Percentiles rank a stretch among this genome's conserved stretches.
phyloP scores from a whole-genome alignment of 2,888 invertebrate genomes.

The Ochropacha duplaris region DNA sequence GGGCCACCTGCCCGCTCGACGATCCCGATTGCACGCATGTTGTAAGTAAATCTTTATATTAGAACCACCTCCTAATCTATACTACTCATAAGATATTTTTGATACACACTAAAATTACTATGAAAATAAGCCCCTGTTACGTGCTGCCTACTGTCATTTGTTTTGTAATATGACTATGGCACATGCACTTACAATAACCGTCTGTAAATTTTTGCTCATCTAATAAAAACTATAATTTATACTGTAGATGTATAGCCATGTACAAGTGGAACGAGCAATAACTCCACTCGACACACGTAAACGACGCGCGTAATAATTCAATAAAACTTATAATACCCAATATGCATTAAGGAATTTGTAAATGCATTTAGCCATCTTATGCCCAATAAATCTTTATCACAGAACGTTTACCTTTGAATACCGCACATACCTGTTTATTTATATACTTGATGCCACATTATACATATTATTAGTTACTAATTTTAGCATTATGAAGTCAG shows the following conservation, averaged over 20 bases:
- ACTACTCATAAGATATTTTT: constrained; percentile 2
- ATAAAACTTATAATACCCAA: not conserved
- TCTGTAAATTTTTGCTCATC: not conserved
- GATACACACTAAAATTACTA: not conserved
- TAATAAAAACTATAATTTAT: not conserved
- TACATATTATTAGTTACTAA: constrained; percentile 59
- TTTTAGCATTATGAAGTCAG: constrained; percentile 67
- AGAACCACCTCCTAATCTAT: not conserved
- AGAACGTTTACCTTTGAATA: constrained; percentile 57
- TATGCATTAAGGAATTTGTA: constrained; percentile 2
- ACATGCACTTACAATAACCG: not conserved
- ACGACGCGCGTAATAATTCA: not conserved
- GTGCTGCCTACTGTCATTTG: not conserved
- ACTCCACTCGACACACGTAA: not conserved
- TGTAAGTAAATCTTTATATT: constrained; percentile 83
- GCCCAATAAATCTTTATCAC: constrained; percentile 31
- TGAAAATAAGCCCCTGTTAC: not conserved
- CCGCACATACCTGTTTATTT: constrained; percentile 58
- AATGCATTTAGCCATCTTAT: constrained; percentile 12
- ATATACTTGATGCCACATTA: constrained; percentile 56
- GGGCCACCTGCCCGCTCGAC: constrained; percentile 88
- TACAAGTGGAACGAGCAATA: not conserved
- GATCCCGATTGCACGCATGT: constrained; percentile 95
- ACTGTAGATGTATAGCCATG: not conserved
- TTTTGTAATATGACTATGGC: not conserved